phyloP scores from a whole-genome alignment of 2,113 vertebrate genomes.

The Gymnobelideus leadbeateri region DNA sequence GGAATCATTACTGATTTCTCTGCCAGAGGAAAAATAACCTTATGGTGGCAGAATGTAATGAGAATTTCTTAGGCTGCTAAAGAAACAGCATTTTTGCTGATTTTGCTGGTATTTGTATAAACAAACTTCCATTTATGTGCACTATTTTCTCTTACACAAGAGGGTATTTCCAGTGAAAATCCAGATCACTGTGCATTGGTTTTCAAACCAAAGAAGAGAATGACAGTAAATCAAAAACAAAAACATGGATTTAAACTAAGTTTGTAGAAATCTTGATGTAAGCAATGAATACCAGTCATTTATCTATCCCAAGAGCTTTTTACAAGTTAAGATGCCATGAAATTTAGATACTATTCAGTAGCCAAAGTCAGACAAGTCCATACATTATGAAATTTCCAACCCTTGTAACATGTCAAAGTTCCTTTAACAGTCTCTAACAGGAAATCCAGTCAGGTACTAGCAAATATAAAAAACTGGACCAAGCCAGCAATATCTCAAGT shows the following conservation, averaged over 20 bases:
- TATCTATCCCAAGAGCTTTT: neutral
- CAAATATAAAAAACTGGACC: neutral
- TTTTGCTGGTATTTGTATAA: neutral
- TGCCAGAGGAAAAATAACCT: neutral
- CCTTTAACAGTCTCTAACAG: neutral
- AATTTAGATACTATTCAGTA: neutral
- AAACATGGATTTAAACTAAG: neutral
- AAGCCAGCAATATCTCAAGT: neutral
- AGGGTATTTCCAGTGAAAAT: neutral
- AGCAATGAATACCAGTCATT: neutral
- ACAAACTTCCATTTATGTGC: neutral
- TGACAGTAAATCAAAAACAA: neutral
- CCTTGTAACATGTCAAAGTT: neutral
- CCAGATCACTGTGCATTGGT: neutral
- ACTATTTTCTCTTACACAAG: neutral
- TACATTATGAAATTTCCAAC: neutral
- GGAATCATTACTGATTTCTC: neutral
- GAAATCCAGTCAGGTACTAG: neutral
- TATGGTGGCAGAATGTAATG: neutral
- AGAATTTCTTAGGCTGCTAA: neutral
- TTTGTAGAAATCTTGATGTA: neutral
- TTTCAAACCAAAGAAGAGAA: neutral
- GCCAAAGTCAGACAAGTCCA: neutral
- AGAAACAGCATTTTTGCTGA: neutral
- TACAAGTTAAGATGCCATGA: neutral